Evolutionary conservation across 2,797 vertebrate genomes (phyloP).

Genomic region (Smutsia temminckii): DNA sequence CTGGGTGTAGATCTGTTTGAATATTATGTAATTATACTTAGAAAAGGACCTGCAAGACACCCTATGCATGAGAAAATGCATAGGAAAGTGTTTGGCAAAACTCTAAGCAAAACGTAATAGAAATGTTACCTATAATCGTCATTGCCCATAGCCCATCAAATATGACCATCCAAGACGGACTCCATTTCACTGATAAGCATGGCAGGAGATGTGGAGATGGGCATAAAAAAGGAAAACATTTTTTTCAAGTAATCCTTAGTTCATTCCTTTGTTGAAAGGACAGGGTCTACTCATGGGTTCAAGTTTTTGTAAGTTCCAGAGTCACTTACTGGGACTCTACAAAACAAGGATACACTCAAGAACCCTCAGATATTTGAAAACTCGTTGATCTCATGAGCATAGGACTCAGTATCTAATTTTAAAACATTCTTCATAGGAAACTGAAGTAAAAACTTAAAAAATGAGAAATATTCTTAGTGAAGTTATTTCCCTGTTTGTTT

Average conservation of each 20-base stretch:
- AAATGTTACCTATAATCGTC: background rate
- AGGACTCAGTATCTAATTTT: background rate
- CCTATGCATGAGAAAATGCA: background rate
- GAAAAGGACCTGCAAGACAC: background rate
- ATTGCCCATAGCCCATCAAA: background rate
- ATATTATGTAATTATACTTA: background rate
- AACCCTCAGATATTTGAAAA: conserved; percentile 1
- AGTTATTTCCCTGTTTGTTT: background rate
- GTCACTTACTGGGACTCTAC: background rate
- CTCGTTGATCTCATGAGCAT: background rate
- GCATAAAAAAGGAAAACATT: background rate
- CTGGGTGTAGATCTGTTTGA: background rate
- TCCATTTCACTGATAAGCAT: background rate
- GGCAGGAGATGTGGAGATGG: background rate
- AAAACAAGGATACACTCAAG: background rate
- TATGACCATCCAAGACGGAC: background rate
- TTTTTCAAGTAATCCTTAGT: background rate
- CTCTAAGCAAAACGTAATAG: background rate
- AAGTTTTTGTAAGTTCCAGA: background rate
- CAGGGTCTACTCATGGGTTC: background rate
- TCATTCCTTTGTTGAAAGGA: background rate
- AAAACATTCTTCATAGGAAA: background rate
- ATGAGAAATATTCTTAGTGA: background rate
- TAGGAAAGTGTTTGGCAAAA: background rate
- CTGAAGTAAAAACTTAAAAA: background rate